Evolutionary conservation across 35 echinoderm and acorn worm species (phyloP).

Genomic region (Diadema setosum): DNA sequence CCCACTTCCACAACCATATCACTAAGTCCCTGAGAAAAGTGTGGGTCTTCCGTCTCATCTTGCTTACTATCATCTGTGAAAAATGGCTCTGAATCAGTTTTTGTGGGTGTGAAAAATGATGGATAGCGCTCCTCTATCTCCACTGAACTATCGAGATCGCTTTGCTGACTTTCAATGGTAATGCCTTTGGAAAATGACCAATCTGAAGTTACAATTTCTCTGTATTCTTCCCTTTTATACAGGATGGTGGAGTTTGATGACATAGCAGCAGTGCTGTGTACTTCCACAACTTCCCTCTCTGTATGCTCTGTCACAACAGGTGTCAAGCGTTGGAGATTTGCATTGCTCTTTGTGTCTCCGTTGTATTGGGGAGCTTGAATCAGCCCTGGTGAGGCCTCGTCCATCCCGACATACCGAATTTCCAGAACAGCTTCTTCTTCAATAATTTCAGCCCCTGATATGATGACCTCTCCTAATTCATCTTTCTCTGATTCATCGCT

Average conservation of each 20-base stretch:
- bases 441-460: not conserved
- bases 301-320: no score
- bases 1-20: conserved; percentile 71
- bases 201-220: not conserved
- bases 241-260: not conserved
- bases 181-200: not conserved
- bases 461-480: not conserved
- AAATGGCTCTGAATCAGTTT: not conserved
- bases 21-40: conserved; percentile 60
- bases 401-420: no score
- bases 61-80: not conserved
- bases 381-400: no score
- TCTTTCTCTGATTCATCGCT: not conserved
- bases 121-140: conserved; percentile 24
- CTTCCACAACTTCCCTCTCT: not conserved
- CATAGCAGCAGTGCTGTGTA: no score
- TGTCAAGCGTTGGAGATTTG: no score
- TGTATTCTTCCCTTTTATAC: not conserved
- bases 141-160: not conserved
- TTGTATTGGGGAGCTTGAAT: no score
- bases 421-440: not conserved
- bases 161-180: not conserved
- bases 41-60: not conserved
- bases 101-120: conserved; percentile 57
- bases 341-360: no score